Evolutionary conservation across 2,113 vertebrate species (phyloP).

Genomic region (Myrmophylax atrothorax): DNA sequence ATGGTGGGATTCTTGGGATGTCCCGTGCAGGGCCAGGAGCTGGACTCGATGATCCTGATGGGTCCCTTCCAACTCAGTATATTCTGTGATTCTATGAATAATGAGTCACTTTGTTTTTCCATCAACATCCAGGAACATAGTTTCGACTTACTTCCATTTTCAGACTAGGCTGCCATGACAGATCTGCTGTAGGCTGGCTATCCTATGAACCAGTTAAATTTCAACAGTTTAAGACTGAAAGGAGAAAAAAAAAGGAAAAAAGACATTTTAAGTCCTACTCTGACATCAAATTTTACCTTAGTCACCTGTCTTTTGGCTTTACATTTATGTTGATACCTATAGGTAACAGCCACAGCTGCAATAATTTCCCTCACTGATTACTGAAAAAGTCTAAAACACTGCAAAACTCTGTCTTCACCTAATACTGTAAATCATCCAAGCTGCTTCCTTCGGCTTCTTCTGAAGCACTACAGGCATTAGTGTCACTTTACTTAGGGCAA

Average conservation of each 20-base stretch:
- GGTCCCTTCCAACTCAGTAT: background rate
- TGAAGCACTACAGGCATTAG: background rate
- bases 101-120: background rate
- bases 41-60: background rate
- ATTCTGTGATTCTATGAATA: background rate
- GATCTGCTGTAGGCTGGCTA: background rate
- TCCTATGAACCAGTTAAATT: background rate
- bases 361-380: background rate
- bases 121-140: background rate
- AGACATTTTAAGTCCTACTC: background rate
- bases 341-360: background rate
- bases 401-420: background rate
- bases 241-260: background rate
- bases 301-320: background rate
- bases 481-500: background rate
- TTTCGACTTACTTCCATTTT: background rate
- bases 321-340: fast-evolving
- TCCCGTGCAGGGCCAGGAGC: background rate
- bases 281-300: background rate
- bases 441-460: background rate
- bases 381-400: background rate
- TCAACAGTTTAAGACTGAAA: background rate
- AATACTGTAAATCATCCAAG: background rate
- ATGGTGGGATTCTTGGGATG: background rate
- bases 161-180: fast-evolving